A percentile compares a stretch with the other conserved stretches of the same genome.
Evolutionary conservation across 2,888 invertebrate species (phyloP).

Genomic region (Drosophila nr. fundita): DNA sequence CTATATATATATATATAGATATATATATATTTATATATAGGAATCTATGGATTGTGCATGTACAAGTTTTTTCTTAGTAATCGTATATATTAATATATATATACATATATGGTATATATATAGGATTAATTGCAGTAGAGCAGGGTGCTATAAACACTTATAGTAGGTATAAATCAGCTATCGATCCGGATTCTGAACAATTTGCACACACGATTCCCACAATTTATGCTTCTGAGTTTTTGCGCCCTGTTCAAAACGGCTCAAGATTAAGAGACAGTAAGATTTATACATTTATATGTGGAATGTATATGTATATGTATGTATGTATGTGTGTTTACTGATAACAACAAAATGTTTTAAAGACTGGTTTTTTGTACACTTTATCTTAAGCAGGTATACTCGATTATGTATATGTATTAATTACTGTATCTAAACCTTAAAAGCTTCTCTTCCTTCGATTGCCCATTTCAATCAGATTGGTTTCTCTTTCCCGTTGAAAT

Average conservation of each 20-base stretch:
- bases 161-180: not conserved
- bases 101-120: not conserved
- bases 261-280: constrained; percentile 37
- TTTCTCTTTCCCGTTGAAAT: constrained; percentile 15
- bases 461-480: constrained; percentile 17
- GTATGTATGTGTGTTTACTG: constrained; percentile 41
- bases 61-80: constrained; percentile 21
- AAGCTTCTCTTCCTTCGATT: constrained; percentile 5
- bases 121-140: constrained; percentile 23
- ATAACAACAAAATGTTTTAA: constrained; percentile 74
- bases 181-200: constrained; percentile 11
- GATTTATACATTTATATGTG: constrained; percentile 45
- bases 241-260: constrained; percentile 21
- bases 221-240: constrained; percentile 12
- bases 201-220: not conserved
- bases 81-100: constrained; percentile 3
- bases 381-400: constrained; percentile 77
- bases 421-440: constrained; percentile 30
- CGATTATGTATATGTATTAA: constrained; percentile 43
- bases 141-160: constrained; percentile 37
- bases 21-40: constrained; percentile 4
- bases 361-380: constrained; percentile 84
- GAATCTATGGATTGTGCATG: constrained; percentile 22
- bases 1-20: constrained; percentile 2
- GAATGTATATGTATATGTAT: constrained; percentile 20